phyloP scores from a whole-genome alignment of 1,140 invertebrate species.

The Cotesia glomerata region DNA sequence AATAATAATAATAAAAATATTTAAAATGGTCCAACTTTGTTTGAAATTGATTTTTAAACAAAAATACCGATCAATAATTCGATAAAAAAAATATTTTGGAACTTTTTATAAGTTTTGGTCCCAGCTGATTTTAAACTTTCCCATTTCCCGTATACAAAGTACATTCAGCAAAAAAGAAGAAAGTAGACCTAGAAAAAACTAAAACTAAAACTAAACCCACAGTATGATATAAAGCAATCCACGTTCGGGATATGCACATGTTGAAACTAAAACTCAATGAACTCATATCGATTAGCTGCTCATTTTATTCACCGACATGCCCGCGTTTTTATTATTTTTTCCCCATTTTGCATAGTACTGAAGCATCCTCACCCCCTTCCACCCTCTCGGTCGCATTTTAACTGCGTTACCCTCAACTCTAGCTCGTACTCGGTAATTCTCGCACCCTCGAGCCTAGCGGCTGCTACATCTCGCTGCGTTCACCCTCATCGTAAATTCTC shows the following conservation, averaged over 20 bases:
- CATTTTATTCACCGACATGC: slow-evolving; percentile 48
- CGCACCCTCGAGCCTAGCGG: neutral
- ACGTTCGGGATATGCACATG: neutral
- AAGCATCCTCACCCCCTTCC: neutral
- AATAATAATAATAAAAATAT: too few species aligned
- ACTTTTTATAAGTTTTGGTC: too few species aligned
- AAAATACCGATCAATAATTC: too few species aligned
- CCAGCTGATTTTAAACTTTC: too few species aligned
- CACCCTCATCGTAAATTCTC: neutral
- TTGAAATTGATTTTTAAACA: too few species aligned
- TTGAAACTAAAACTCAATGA: slow-evolving; percentile 55
- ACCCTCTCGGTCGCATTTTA: slow-evolving; percentile 16
- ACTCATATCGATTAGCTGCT: slow-evolving; percentile 58
- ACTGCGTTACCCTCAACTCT: slow-evolving; percentile 26
- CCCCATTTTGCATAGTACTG: too few species aligned
- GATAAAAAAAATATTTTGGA: too few species aligned
- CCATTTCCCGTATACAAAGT: too few species aligned
- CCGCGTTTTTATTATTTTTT: slow-evolving; percentile 27
- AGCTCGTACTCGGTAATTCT: slow-evolving; percentile 1
- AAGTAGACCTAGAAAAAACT: neutral
- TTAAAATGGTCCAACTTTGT: too few species aligned
- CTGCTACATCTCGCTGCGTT: neutral
- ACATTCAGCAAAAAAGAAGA: neutral
- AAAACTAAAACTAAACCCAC: too few species aligned
- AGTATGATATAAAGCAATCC: neutral